Evolutionary conservation across 2,113 vertebrate species (phyloP), one percentile per base, ranked within the genome.

Genomic region (Laterallus jamaicensis): DNA sequence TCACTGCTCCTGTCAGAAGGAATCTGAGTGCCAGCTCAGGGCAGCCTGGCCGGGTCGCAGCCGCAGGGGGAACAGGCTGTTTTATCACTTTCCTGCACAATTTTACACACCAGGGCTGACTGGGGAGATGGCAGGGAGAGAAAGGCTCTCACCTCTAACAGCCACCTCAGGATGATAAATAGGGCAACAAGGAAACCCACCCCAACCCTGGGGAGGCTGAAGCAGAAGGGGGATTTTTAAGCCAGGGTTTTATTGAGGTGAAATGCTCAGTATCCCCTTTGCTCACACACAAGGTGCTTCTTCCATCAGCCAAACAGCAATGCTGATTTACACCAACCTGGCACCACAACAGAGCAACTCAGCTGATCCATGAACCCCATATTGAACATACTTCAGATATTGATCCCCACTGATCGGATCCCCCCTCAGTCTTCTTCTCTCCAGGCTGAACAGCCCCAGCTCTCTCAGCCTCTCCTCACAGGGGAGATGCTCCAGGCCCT

Each of bases 61-160:
- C 84, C 1, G 3, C 28, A 3, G 82, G 76, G 70, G 29, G 54
- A 84, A 37, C 49, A 58, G 83, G 77, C 67, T 35, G 32, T 82
- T 95, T 92, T 81, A 93, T 67, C 60, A 56, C 86, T 95, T 95
- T 95, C 74, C 91, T 83, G 86, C 92, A 84, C 93, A 82, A 94
- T 97, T 97, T 96, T 95, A 89, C 16, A 39, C 6, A 47, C 85
- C 85, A 76, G 28, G 86, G 93, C 28, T 92, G 94, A 88, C 40
- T n/a, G 66, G 82, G 88, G 76, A 88, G 78, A 81, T 20, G 50
- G 77, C 71, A 86, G 50, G 88, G 95, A 84, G 10, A 69, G 92
- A 93, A 96, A 84, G 82, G 81, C 28, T 71, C 86, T 39, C 86
- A 35, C 70, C 76, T 93, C 90, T 32, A 11, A 62, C 80, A 81